Evolutionary conservation across 2,113 vertebrate genomes (phyloP), one percentile per base, ranked within the genome.

Genomic region (Varanus komodoensis): DNA sequence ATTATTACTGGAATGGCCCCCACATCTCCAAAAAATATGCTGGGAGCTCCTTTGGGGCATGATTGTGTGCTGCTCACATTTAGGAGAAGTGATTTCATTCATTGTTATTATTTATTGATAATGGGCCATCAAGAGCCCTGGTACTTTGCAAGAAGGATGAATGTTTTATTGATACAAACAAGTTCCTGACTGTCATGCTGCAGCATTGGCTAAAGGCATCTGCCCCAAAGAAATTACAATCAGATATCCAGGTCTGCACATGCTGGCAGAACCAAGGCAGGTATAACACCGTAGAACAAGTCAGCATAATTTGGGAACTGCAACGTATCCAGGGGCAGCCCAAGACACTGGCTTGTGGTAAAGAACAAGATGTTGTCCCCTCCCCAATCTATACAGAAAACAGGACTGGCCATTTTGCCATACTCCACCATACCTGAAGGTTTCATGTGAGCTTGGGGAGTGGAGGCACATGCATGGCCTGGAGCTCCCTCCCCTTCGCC

Each of bases 61-160:
- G 54, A 25, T 71, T 52, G 34, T 12, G 11, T 9, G 8, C 19
- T 61, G 68, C 6, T 84, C 27, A 77, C 71, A 75, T 77, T 89
- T 77, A 84, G 27, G 21, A 89, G 82, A 84, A 89, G 61, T 78
- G 73, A 84, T 84, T 50, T 84, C 88, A 84, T 67, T 82, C 2
- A 32, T 8, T 38, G 71, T 84, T 77, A 78, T 89, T 64, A 84
- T 75, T 89, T 84, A 84, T 89, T 77, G 23, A 89, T 84, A 34
- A 38, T 81, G n/a, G n/a, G 78, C 71, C 57, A 68, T 77, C 71
- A 84, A 67, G 7, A 14, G 64, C 52, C 23, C 8, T 3, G n/a
- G n/a, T 34, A 29, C 52, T 73, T 82, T 64, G 71, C 38, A 19
- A 77, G 38, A 67, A 21, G 54, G 3, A 34, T 48, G 19, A 54